Evolutionary conservation across 2,113 vertebrate genomes (phyloP), one percentile per base, ranked within the genome.

Genomic region (Clupea harengus): DNA sequence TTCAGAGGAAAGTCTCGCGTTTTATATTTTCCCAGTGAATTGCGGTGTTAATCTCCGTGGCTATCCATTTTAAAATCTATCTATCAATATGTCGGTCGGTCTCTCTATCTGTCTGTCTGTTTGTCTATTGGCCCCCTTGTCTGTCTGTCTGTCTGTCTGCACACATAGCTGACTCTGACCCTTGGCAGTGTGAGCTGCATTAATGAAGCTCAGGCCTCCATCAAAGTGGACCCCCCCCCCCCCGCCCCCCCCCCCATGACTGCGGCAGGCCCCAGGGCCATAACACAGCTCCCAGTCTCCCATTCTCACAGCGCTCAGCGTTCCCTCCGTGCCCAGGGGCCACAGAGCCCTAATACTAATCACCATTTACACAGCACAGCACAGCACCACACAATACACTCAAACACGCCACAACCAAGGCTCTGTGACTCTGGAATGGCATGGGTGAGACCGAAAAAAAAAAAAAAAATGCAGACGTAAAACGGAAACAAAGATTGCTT

Each of bases 201-300:
- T 94, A 95, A 95, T 95, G 94, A 95, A 93, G 93, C 91, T 92
- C 92, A 93, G 92, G 89, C 93, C 91, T 93, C 91, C 93, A 94
- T 94, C 92, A 94, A 94, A 95, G 93, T 92, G 88, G 89, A 91
- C 28, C 9, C 67, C 25, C 28, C 25, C n/a, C 10, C 25, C 67
- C 67, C 60, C 5, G 1, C 64, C 8, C 25, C 7, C 25, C 10
- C 64, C 6, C 25, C 8, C 64, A 82, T 90, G 89, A 92, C 91
- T 94, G 91, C 85, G 89, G 83, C 89, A 89, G 90, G 92, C 90
- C 93, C 92, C 91, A 88, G 87, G 92, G 92, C 92, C 92, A 90
- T 91, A 89, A 84, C 91, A 88, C 89, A 90, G 90, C 91, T 92
- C 89, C 90, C 90, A 89, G 54, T 75, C 28, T 39, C 72, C 72